phyloP scores from a whole-genome alignment of 2,888 invertebrate genomes.

The Bellardia pandia region DNA sequence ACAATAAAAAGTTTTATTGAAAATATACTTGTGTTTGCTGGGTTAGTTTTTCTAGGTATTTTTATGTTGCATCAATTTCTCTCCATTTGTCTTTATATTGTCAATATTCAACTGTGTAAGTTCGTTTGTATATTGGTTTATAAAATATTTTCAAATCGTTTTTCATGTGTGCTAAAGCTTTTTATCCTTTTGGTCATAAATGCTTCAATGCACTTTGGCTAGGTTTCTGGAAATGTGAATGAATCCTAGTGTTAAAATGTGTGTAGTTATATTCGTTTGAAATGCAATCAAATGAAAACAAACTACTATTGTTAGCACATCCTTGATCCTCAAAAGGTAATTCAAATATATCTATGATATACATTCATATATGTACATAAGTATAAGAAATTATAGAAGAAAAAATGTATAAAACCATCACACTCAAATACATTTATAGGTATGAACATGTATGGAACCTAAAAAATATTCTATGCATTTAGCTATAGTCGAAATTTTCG shows the following conservation, averaged over 20 bases:
- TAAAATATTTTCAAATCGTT: slow-evolving; percentile 55
- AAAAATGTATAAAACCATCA: slow-evolving; percentile 20
- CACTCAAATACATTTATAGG: slow-evolving; percentile 13
- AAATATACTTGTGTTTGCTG: neutral
- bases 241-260: slow-evolving; percentile 20
- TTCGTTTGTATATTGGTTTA: slow-evolving; percentile 30
- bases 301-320: slow-evolving; percentile 76
- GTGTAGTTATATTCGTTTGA: slow-evolving; percentile 37
- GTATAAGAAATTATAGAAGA: slow-evolving; percentile 1
- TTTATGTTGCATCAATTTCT: slow-evolving; percentile 43
- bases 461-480: neutral
- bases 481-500: neutral
- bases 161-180: slow-evolving; percentile 60
- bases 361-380: neutral
- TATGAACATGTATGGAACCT: slow-evolving; percentile 28
- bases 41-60: neutral
- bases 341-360: slow-evolving; percentile 58
- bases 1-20: too few relatives aligned
- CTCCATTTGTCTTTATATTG: slow-evolving; percentile 69
- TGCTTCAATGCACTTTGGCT: slow-evolving; percentile 56
- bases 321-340: slow-evolving; percentile 73
- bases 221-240: slow-evolving; percentile 1
- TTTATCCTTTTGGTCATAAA: slow-evolving; percentile 68
- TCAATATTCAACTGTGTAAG: slow-evolving; percentile 45
- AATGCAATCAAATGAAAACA: slow-evolving; percentile 79